Evolutionary conservation across 2,797 vertebrate genomes (phyloP), one percentile per base, ranked within the genome.

Genomic region (Bovichtus variegatus): DNA sequence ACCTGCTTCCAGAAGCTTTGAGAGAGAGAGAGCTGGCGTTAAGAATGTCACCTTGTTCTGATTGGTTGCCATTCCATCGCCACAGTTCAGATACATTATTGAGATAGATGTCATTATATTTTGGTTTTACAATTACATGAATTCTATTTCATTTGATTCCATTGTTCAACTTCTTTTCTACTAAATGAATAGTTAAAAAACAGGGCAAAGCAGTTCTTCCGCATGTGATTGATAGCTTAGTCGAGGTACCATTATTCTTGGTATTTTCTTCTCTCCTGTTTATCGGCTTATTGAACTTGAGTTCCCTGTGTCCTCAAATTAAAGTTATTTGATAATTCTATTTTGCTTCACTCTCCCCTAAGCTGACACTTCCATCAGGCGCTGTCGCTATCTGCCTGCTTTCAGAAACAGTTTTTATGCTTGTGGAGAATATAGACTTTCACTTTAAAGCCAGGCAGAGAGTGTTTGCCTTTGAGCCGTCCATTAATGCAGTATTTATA

Each of bases 41-140:
- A 87, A 88, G 68, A 90, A 80, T 83, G 80, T 93, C 89, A 91
- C 84, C 81, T 75, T 87, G 65, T 88, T 88, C 87, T 87, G 89
- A 91, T 93, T 89, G 87, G 93, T 94, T 94, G 71, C 88, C 92
- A 93, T 93, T 84, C 65, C 93, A 94, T 93, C 54, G 64, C 87
- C 85, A 85, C 88, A 73, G 78, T 87, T 89, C 65, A 79, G 79
- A 88, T 44, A 83, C 85, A 88, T 82, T 74, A 68, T 61, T 83
- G 46, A 90, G 71, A 80, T 9, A 71, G 71, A 85, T 71, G 27
- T 58, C 85, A 84, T 87, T 62, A 43, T 70, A 49, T 74, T 86
- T 89, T 81, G 36, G 67, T 84, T 81, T 76, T 80, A 76, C 55
- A 60, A 71, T 62, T 34, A 85, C 88, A 81, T 83, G 18, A 74